Conservation (phyloP, 2,797 vertebrate species). For the Glyptemys insculpta region DNA sequence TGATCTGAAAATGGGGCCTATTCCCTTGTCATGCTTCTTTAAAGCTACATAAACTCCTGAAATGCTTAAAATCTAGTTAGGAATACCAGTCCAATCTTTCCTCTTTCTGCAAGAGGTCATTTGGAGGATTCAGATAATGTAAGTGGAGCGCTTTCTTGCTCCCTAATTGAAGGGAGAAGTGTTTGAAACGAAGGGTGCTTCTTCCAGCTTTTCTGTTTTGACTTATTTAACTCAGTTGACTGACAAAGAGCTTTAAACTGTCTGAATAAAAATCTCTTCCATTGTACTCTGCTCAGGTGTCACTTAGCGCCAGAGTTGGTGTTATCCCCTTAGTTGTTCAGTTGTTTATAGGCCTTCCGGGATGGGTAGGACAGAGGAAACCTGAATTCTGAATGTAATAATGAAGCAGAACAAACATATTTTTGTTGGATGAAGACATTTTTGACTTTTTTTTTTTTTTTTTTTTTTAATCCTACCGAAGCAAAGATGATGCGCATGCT, state of each 20-base stretch:
- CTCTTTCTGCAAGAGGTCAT: background rate
- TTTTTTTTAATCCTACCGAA: background rate
- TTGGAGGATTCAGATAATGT: background rate
- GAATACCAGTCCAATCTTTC: background rate
- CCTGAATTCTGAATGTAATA: background rate
- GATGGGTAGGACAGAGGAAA: background rate
- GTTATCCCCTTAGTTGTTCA: background rate
- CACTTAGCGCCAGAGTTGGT: background rate
- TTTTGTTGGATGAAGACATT: background rate
- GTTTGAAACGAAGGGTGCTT: background rate
- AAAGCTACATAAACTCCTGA: rapidly evolving
- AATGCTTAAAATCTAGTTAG: background rate
- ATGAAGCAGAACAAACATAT: background rate
- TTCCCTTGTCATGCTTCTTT: background rate
- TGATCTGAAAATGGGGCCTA: background rate
- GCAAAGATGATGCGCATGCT: slow-evolving; percentile 13
- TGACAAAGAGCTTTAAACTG: background rate
- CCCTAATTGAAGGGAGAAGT: background rate
- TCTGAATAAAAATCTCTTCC: background rate
- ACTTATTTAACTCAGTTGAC: background rate
- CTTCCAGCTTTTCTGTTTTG: background rate
- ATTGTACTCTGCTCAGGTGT: background rate
- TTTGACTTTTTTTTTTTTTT: background rate
- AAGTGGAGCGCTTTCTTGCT: background rate
- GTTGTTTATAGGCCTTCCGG: background rate